Evolutionary conservation across 2,113 vertebrate species (phyloP).

Genomic region (Tragelaphus imberbis): DNA sequence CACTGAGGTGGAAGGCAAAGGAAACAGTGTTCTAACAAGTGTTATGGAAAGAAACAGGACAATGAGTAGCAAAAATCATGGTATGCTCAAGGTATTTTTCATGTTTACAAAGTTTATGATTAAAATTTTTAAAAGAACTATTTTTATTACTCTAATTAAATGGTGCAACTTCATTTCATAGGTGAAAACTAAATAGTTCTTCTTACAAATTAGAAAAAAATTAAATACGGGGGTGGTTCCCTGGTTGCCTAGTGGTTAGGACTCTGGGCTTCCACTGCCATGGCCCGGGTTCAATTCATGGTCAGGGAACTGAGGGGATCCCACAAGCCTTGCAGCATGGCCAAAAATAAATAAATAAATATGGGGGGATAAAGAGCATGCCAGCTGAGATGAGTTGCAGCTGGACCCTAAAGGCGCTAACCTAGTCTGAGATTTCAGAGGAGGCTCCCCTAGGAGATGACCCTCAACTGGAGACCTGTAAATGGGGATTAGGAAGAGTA

Average conservation of each 20-base stretch:
- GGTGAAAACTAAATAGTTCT: not conserved
- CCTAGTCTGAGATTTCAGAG: not conserved
- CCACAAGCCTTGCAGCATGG: accelerated
- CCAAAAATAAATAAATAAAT: not conserved
- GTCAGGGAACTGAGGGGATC: not conserved
- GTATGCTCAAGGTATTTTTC: constrained; percentile 3
- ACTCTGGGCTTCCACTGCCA: not conserved
- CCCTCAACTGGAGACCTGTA: not conserved
- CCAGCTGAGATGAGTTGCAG: not conserved
- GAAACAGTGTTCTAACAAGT: not conserved
- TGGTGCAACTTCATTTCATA: not conserved
- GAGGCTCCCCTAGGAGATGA: not conserved
- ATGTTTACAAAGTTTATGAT: not conserved
- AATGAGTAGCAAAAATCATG: not conserved
- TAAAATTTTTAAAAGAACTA: not conserved
- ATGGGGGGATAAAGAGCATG: not conserved
- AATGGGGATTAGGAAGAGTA: not conserved
- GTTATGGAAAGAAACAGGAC: not conserved
- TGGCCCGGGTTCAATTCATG: not conserved
- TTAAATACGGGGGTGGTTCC: not conserved
- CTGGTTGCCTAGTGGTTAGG: not conserved
- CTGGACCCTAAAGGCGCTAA: not conserved
- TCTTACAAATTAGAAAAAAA: constrained; percentile 6
- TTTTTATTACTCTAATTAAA: not conserved
- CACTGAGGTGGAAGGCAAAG: not conserved